Evolutionary conservation across 2,113 vertebrate genomes (phyloP).

Genomic region (Anguilla japonica): DNA sequence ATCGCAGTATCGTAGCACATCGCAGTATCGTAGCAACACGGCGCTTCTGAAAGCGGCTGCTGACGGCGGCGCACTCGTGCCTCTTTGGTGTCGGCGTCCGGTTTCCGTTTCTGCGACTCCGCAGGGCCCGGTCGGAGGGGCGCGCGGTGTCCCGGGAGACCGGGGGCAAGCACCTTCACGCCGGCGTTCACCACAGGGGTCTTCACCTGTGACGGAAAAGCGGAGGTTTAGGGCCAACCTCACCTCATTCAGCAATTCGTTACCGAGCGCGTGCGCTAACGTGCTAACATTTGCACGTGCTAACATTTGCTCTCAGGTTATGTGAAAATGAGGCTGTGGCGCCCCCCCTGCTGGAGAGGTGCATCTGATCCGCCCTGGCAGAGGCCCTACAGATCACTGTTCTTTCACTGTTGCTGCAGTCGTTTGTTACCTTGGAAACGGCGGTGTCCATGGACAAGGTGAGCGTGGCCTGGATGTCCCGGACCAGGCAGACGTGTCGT

Average conservation of each 20-base stretch:
- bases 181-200: conserved; percentile 82
- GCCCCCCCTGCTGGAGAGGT: not conserved
- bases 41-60: no score
- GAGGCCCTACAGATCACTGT: no score
- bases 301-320: not conserved
- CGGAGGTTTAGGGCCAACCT: not conserved
- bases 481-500: conserved; percentile 83
- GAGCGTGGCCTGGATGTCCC: conserved; percentile 82
- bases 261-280: not conserved
- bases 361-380: not conserved
- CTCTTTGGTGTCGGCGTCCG: conserved; percentile 72
- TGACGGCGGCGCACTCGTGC: conserved; percentile 51
- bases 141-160: conserved; percentile 89
- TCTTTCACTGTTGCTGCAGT: not conserved
- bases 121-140: conserved; percentile 62
- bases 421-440: conserved; percentile 82
- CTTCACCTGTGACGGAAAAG: conserved; percentile 75
- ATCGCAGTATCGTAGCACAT: no score
- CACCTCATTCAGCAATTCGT: not conserved
- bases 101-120: conserved; percentile 81
- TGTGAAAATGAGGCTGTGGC: not conserved
- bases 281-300: not conserved
- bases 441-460: conserved; percentile 79
- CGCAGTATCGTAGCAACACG: no score
- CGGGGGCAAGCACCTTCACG: conserved; percentile 86